Percentiles rank a stretch among this genome's conserved stretches.
Conservation (phyloP, 2,113 vertebrate species). For the Passer montanus region DNA sequence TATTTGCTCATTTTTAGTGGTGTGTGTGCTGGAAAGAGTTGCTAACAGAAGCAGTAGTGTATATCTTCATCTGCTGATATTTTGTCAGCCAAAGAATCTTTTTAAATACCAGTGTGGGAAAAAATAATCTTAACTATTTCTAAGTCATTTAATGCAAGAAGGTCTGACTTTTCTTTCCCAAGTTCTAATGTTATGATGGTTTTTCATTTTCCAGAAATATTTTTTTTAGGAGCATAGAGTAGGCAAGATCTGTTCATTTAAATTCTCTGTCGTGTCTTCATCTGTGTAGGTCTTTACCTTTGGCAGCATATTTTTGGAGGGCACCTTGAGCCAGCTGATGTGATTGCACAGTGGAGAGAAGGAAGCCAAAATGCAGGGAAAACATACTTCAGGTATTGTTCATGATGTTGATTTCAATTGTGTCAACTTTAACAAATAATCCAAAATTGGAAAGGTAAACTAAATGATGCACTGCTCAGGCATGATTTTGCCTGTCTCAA, state of each 20-base stretch:
- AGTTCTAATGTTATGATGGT: not conserved
- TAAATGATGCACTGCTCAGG: not conserved
- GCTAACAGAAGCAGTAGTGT: not conserved
- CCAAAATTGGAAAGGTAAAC: not conserved
- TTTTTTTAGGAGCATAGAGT: not conserved
- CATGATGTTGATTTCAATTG: not conserved
- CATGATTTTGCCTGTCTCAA: not conserved
- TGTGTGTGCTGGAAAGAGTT: not conserved
- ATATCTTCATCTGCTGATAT: not conserved
- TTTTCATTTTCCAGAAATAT: not conserved
- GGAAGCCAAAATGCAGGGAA: constrained; percentile 85
- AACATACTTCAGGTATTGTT: constrained; percentile 86
- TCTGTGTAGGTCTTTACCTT: constrained; percentile 87
- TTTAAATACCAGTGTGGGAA: not conserved
- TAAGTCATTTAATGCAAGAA: not conserved
- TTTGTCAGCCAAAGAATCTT: not conserved
- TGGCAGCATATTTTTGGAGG: constrained; percentile 96
- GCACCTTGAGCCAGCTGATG: constrained; percentile 84
- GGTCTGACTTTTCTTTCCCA: not conserved
- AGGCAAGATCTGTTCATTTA: not conserved
- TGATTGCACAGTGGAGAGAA: constrained; percentile 90
- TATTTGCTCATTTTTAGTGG: not conserved
- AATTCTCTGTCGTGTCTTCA: not conserved
- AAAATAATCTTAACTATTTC: not conserved
- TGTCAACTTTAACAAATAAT: not conserved